Evolutionary conservation across 1,140 invertebrate genomes (phyloP), one percentile per base, ranked within the genome.

Genomic region (Polypedilum vanderplanki): DNA sequence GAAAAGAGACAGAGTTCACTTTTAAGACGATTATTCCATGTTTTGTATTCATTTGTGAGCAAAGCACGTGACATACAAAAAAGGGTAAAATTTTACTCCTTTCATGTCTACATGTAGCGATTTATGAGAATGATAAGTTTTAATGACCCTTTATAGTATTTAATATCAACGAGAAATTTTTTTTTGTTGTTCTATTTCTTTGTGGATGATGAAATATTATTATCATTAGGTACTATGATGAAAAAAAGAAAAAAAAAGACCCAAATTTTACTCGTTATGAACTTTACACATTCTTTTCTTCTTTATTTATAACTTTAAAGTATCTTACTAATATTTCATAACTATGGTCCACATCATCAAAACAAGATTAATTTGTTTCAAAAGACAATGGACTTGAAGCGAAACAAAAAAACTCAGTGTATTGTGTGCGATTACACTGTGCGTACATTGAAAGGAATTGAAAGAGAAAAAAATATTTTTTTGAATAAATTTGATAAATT

Each of bases 261-360:
- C 41, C 15, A 57, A 57, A 15, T 57, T 12, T 57, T 15, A n/a
- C 10, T 33, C 24, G 24, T 33, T 33, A 57, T 57, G n/a, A 15
- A n/a, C n/a, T 57, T 57, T 57, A 12, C 15, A 8, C n/a, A 12
- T 57, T 57, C 46, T n/a, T 57, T 57, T 57, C 46, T 57, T 57
- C 46, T 57, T 57, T 57, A n/a, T n/a, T n/a, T n/a, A n/a, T n/a
- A n/a, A n/a, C n/a, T n/a, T n/a, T n/a, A n/a, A n/a, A n/a, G n/a
- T 57, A 15, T 57, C 41, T 1, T 46, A 46, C 41, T 15, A 12
- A 46, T 15, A 57, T 57, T n/a, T 4, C 12, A 57, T 57, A n/a
- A 57, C 65, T 70, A 70, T 70, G 65, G 20, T 22, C 65, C 17
- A 22, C 65, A 70, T 70, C 65, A 70, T 70, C 65, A 70, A 70